A percentile compares a stretch with the other conserved stretches of the same genome.
These are phyloP conservation scores for Drosophila helvetica DNA, from an alignment of 2,888 invertebrate species.

Conservation along the genomic window DNA sequence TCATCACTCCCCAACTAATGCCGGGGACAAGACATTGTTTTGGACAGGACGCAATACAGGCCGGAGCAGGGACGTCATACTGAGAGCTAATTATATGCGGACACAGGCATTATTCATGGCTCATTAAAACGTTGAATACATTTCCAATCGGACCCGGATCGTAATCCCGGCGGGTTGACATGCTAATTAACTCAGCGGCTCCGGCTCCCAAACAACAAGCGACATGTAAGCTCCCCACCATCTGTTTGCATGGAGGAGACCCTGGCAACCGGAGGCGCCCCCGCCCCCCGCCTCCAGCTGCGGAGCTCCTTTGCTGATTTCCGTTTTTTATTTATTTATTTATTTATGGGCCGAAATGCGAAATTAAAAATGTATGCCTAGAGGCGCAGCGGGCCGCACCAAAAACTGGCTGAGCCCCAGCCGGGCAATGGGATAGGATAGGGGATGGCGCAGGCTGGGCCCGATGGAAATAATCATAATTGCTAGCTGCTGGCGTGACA, in stretches of 20 bases:
- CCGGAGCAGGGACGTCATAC: constrained; percentile 20
- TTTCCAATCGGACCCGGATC: constrained; percentile 57
- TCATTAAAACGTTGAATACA: constrained; percentile 57
- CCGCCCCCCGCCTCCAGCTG: not conserved
- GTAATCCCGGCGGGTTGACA: constrained; percentile 50
- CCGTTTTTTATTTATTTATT: constrained; percentile 48
- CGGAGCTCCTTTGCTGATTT: constrained; percentile 5
- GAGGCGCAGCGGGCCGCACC: constrained; percentile 25
- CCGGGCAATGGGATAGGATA: not conserved
- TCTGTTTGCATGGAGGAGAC: not conserved
- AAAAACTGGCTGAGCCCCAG: constrained; percentile 5
- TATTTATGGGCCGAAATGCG: constrained; percentile 68
- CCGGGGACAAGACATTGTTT: constrained; percentile 36
- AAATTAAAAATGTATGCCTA: constrained; percentile 72
- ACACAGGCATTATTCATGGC: constrained; percentile 56
- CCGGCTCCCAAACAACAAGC: not conserved
- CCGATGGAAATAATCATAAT: constrained; percentile 59
- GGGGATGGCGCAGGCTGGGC: not conserved
- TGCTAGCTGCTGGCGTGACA: constrained; percentile 41
- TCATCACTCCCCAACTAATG: constrained; percentile 15
- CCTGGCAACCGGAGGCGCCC: constrained; percentile 3
- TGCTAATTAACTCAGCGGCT: constrained; percentile 55
- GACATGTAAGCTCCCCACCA: constrained; percentile 23
- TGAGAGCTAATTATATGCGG: constrained; percentile 62
- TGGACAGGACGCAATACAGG: constrained; percentile 18